Percentiles rank a stretch among this genome's conserved stretches.
phyloP scores from a whole-genome alignment of 2,888 invertebrate species.

The Agriopis leucophaearia region DNA sequence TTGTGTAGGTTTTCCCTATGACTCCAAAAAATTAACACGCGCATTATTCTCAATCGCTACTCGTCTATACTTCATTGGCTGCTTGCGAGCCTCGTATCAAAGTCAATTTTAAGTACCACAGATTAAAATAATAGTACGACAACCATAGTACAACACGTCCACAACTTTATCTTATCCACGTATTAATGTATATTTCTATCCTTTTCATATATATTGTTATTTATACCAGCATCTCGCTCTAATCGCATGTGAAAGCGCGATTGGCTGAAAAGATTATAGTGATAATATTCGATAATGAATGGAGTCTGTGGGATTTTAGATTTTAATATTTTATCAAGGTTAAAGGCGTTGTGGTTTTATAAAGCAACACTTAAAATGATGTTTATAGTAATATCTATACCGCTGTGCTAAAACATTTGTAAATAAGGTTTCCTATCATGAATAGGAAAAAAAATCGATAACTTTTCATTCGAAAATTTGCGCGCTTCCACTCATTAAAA shows the following conservation, averaged over 20 bases:
- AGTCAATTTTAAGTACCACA: too few species aligned
- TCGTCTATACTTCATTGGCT: too few species aligned
- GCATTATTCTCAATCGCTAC: too few species aligned
- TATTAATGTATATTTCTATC: constrained; percentile 42
- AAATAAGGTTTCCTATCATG: constrained; percentile 3
- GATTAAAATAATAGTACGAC: background rate
- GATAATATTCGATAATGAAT: constrained; percentile 13
- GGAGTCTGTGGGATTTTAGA: background rate
- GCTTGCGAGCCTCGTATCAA: too few species aligned
- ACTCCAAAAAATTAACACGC: too few species aligned
- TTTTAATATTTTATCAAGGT: constrained; percentile 34
- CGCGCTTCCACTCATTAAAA: constrained; percentile 56
- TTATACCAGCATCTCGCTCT: constrained; percentile 63
- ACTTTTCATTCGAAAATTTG: constrained; percentile 58
- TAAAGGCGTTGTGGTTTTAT: background rate
- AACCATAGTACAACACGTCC: constrained; percentile 39
- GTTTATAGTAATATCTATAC: background rate
- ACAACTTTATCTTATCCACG: constrained; percentile 42
- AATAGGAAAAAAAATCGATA: constrained; percentile 20
- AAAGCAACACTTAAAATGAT: background rate
- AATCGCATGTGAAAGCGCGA: constrained; percentile 72
- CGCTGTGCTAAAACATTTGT: constrained; percentile 15
- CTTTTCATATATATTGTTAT: constrained; percentile 45
- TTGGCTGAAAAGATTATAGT: constrained; percentile 58
- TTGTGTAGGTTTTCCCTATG: background rate